These are phyloP conservation scores for Petrocephalus sullivani DNA, from an alignment of 2,797 vertebrate genomes.

Conservation along the genomic window DNA sequence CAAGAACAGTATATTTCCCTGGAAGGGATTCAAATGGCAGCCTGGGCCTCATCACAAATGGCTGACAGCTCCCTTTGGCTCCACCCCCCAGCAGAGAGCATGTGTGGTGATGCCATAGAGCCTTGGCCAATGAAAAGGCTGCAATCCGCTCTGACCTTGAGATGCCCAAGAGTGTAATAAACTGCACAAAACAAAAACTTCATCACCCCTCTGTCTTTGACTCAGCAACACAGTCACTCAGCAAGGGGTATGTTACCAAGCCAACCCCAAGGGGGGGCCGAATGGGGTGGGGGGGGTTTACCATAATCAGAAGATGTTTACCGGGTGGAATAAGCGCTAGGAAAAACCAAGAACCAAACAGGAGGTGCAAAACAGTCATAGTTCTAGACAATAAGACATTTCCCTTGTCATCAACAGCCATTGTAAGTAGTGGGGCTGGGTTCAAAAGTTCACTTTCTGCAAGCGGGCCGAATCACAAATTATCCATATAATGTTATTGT, in stretches of 20 bases:
- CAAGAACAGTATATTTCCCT: background rate
- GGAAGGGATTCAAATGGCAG: background rate
- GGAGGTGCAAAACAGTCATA: background rate
- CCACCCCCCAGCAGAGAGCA: background rate
- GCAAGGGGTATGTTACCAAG: background rate
- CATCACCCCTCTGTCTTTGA: background rate
- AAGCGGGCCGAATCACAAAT: background rate
- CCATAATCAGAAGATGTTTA: background rate
- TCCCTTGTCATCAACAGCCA: background rate
- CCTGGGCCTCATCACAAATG: background rate
- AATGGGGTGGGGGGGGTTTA: background rate
- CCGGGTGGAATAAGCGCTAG: background rate
- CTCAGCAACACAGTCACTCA: constrained; percentile 20
- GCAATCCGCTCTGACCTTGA: constrained; percentile 16
- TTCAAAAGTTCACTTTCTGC: background rate
- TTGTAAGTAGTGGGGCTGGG: background rate
- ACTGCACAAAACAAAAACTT: background rate
- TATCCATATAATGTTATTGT: background rate
- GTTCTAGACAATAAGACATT: background rate
- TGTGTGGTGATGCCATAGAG: background rate
- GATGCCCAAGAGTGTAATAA: background rate
- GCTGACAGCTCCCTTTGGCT: background rate
- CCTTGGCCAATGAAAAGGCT: constrained; percentile 7
- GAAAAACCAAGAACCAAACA: background rate
- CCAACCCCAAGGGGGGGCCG: background rate